Evolutionary conservation across 2,113 vertebrate species (phyloP), one percentile per base, ranked within the genome.

Genomic region (Tamias sibiricus): DNA sequence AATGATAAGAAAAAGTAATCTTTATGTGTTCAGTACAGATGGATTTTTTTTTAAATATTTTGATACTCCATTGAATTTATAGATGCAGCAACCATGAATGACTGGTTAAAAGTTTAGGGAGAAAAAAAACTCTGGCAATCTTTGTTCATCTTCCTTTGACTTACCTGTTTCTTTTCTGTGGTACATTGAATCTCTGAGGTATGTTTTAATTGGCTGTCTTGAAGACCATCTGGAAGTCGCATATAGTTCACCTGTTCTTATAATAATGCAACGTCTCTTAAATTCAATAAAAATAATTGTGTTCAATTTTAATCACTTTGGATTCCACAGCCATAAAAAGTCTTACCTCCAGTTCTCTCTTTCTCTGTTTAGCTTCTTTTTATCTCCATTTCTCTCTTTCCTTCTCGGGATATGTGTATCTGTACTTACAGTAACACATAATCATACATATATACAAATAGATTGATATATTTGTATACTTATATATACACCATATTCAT

Each of bases 151-250:
- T 72, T 54, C 40, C 35, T 72, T 54, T 57, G 19, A 84, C 13
- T 84, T 57, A 35, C 0, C 54, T 13, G 37, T 49, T 95, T 75
- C 32, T 47, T 92, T 76, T 75, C 32, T 64, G n/a, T 74, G 40
- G 16, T 22, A 66, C 11, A 26, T 86, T 90, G 42, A 74, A 79
- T 88, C 19, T 87, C 64, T 85, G 6, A 54, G 74, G 26, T 84
- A 85, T 72, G 32, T 62, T 88, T 66, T 49, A 89, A n/a, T 80
- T 89, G 13, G 28, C 40, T 90, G 16, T 59, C 40, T 81, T 81
- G n/a, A 81, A 74, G n/a, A 86, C 37, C 80, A 86, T 86, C 66
- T 95, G 66, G 72, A 75, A 87, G 17, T 24, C 22, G 77, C n/a
- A 91, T 64, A 24, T 20, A 68, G 8, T 52, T 7, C 16, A 85